Evolutionary conservation across 1,140 invertebrate genomes (phyloP).

Genomic region (Eciton burchellii): DNA sequence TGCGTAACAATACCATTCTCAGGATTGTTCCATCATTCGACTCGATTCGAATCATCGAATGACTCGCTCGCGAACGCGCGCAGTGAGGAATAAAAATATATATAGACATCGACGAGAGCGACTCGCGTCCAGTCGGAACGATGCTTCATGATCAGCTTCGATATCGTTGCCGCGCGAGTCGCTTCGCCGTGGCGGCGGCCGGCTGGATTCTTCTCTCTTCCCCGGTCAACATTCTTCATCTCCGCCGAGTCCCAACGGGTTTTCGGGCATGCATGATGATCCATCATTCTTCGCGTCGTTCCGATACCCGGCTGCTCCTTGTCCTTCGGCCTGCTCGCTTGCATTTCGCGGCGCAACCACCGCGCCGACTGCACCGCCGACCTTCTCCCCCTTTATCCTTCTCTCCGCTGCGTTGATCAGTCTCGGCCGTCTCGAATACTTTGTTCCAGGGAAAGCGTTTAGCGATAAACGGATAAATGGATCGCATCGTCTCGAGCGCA

Average conservation of each 20-base stretch:
- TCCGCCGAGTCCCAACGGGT: slow-evolving; percentile 68
- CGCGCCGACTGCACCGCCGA: slow-evolving; percentile 9
- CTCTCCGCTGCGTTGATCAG: background rate
- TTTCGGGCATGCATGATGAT: slow-evolving; percentile 74
- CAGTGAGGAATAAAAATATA: no score
- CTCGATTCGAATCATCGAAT: no score
- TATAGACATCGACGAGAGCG: no score
- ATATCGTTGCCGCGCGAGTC: slow-evolving; percentile 63
- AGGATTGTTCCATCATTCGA: no score
- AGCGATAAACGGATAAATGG: no score
- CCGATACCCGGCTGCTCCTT: slow-evolving; percentile 63
- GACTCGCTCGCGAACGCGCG: no score
- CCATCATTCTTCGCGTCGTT: slow-evolving; percentile 76
- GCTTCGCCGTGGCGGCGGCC: slow-evolving; percentile 15
- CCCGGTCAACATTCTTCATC: slow-evolving; percentile 74
- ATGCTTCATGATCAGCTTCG: slow-evolving; percentile 61
- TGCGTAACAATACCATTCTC: no score
- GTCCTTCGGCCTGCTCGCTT: slow-evolving; percentile 55
- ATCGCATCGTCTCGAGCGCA: no score
- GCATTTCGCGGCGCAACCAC: slow-evolving; percentile 57
- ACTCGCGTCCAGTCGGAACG: background rate
- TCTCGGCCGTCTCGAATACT: background rate
- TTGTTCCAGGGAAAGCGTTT: no score
- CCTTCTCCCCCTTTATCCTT: background rate
- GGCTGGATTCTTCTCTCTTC: slow-evolving; percentile 40